Conservation (phyloP, 2,888 invertebrate species). For the Melanostoma mellinum region DNA sequence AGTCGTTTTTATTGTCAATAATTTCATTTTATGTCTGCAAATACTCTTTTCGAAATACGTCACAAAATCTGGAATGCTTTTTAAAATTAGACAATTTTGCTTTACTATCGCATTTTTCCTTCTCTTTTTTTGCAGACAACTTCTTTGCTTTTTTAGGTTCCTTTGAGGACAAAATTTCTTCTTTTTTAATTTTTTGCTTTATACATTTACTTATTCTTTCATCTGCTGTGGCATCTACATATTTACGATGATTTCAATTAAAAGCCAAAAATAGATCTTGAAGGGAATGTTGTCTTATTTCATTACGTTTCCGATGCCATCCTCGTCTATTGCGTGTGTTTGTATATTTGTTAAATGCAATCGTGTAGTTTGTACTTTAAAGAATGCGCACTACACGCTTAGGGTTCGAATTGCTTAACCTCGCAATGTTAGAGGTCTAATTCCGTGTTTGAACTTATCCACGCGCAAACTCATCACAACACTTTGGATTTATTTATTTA, state of each 20-base stretch:
- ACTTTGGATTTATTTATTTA: constrained; percentile 46
- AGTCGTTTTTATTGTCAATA: constrained; percentile 65
- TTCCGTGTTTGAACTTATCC: constrained; percentile 62
- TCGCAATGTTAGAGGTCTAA: constrained; percentile 64
- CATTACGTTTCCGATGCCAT: constrained; percentile 24
- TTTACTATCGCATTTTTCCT: neutral
- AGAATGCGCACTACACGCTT: constrained; percentile 63
- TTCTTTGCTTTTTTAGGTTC: constrained; percentile 22
- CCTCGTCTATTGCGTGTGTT: constrained; percentile 15
- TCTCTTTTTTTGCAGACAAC: constrained; percentile 44
- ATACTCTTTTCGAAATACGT: constrained; percentile 22
- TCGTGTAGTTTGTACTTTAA: constrained; percentile 56
- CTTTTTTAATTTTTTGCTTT: neutral
- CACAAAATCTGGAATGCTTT: constrained; percentile 40
- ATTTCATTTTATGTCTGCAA: constrained; percentile 48
- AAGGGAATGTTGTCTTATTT: constrained; percentile 37
- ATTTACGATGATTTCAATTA: constrained; percentile 59
- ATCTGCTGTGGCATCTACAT: constrained; percentile 26
- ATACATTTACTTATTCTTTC: constrained; percentile 31
- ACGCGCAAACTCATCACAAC: constrained; percentile 53
- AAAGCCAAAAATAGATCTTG: constrained; percentile 57
- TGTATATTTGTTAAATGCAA: constrained; percentile 42
- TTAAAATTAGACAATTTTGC: constrained; percentile 52
- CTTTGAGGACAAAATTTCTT: constrained; percentile 10
- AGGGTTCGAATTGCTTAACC: constrained; percentile 67